Evolutionary conservation across 2,113 vertebrate species (phyloP).

Genomic region (Siphamia tubifer): DNA sequence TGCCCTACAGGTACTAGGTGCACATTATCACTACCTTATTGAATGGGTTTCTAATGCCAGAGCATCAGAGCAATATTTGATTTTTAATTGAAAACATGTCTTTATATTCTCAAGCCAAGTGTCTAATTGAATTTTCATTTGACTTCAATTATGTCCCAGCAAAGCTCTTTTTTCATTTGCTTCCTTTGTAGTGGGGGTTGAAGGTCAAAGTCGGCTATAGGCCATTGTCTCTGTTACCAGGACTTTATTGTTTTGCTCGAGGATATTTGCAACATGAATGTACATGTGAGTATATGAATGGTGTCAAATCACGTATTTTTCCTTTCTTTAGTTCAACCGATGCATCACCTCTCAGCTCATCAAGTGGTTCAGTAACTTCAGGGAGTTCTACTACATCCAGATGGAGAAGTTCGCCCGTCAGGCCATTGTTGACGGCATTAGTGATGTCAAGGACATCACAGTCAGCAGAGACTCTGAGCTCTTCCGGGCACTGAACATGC

Average conservation of each 20-base stretch:
- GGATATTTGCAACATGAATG: background rate
- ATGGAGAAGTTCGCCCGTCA: constrained; percentile 97
- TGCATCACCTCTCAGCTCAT: constrained; percentile 97
- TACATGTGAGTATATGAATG: background rate
- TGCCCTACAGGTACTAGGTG: constrained; percentile 41
- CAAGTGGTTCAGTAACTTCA: constrained; percentile 99
- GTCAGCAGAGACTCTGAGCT: constrained; percentile 90
- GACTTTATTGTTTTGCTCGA: background rate
- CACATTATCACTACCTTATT: constrained; percentile 28
- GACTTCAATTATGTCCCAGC: background rate
- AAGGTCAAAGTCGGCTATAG: background rate
- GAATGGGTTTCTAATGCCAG: background rate
- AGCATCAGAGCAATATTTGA: background rate
- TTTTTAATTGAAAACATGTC: constrained; percentile 32
- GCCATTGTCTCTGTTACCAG: background rate
- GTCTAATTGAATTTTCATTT: constrained; percentile 28
- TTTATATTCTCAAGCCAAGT: background rate
- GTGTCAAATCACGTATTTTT: background rate
- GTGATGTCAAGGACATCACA: constrained; percentile 80
- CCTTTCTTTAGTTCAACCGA: constrained; percentile 89
- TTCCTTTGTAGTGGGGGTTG: background rate
- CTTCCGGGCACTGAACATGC: constrained; percentile 90
- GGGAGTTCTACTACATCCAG: constrained; percentile 98
- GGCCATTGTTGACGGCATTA: constrained; percentile 86
- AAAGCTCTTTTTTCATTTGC: background rate